phyloP scores from a whole-genome alignment of 2,797 vertebrate genomes.

The Chaenodraco wilsoni region DNA sequence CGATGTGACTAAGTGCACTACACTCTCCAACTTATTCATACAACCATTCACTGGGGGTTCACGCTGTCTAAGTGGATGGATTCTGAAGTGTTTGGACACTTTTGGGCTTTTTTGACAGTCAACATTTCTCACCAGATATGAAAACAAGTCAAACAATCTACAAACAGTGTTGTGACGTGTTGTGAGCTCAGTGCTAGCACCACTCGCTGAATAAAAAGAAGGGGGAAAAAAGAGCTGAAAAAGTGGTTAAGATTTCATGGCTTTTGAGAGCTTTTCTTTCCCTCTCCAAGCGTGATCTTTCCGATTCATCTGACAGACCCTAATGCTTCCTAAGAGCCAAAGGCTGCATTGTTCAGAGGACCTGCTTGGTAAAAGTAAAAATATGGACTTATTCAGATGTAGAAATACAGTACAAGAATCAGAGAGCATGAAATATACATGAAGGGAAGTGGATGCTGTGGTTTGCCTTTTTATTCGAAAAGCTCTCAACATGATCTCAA shows the following conservation, averaged over 20 bases:
- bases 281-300: constrained; percentile 61
- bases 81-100: constrained; percentile 6
- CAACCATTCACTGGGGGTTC: not conserved
- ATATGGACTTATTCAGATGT: constrained; percentile 73
- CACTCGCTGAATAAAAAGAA: constrained; percentile 35
- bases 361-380: constrained; percentile 59
- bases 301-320: constrained; percentile 62
- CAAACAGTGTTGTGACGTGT: constrained; percentile 28
- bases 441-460: constrained; percentile 66
- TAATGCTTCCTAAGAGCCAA: constrained; percentile 77
- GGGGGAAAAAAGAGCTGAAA: constrained; percentile 18
- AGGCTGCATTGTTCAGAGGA: constrained; percentile 69
- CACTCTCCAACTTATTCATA: constrained; percentile 27
- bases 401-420: constrained; percentile 77
- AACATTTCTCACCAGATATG: constrained; percentile 13
- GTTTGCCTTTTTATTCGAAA: constrained; percentile 66
- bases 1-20: not conserved
- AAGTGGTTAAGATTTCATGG: constrained; percentile 82
- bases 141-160: constrained; percentile 35
- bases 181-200: not conserved
- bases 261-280: constrained; percentile 72
- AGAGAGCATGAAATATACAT: constrained; percentile 78
- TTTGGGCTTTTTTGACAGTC: constrained; percentile 1
- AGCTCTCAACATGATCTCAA: constrained; percentile 75
- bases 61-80: constrained; percentile 7